These are phyloP conservation scores for Penaeus monodon DNA, from an alignment of 2,888 invertebrate genomes.

Conservation along the genomic window DNA sequence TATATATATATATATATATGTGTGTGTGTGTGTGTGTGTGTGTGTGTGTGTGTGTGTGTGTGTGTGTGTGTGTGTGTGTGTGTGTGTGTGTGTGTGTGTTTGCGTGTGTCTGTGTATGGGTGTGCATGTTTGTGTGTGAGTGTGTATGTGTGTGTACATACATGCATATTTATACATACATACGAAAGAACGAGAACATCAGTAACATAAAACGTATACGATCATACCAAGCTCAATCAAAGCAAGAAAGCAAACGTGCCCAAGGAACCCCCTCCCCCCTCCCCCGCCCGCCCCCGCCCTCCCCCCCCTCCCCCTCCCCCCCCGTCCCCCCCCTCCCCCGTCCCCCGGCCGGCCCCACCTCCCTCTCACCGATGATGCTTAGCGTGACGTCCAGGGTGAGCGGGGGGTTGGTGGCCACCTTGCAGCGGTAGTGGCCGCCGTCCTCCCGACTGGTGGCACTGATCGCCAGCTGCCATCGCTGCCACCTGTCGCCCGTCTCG, in stretches of 20 bases:
- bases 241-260: neutral
- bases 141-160: too few species aligned
- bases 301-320: neutral
- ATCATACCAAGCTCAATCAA: neutral
- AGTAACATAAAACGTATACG: neutral
- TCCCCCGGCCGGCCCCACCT: neutral
- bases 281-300: neutral
- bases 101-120: too few species aligned
- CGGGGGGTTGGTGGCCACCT: slow-evolving; percentile 53
- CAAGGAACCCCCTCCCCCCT: neutral
- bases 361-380: slow-evolving; percentile 45
- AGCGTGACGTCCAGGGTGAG: slow-evolving; percentile 43
- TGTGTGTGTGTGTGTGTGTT: too few species aligned
- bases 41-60: too few species aligned
- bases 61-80: too few species aligned
- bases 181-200: too few species aligned
- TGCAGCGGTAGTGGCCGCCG: slow-evolving; percentile 50
- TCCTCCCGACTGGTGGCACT: slow-evolving; percentile 24
- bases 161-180: too few species aligned
- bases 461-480: slow-evolving; percentile 51
- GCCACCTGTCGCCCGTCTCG: slow-evolving; percentile 39
- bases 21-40: too few species aligned
- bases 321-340: neutral
- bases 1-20: too few species aligned
- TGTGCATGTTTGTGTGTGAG: too few species aligned